Percentiles rank a stretch among this genome's conserved stretches.
Evolutionary conservation across 2,797 vertebrate genomes (phyloP).

Genomic region (Anableps anableps): DNA sequence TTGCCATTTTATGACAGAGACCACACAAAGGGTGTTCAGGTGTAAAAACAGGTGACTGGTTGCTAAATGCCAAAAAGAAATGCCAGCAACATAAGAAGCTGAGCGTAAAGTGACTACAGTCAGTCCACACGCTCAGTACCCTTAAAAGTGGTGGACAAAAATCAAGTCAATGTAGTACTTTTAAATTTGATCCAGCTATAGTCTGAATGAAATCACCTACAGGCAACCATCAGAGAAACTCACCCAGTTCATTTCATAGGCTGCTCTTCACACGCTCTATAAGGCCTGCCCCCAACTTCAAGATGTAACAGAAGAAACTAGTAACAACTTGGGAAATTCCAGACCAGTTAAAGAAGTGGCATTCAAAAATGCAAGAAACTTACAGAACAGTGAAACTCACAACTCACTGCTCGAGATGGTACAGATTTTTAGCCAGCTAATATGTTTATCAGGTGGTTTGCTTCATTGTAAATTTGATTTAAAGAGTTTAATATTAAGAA

Average conservation of each 20-base stretch:
- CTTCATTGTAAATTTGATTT: not conserved
- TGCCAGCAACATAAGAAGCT: not conserved
- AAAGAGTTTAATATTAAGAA: not conserved
- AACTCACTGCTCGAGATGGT: not conserved
- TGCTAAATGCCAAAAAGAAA: not conserved
- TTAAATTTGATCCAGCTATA: no score
- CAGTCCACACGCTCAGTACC: not conserved
- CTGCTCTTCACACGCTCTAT: not conserved
- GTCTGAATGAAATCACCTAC: no score
- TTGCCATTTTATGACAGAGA: not conserved
- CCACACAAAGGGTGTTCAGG: not conserved
- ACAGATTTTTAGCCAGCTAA: not conserved
- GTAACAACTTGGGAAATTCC: constrained; percentile 1
- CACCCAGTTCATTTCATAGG: not conserved
- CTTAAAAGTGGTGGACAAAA: not conserved
- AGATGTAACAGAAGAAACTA: not conserved
- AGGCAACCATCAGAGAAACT: not conserved
- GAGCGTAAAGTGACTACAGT: not conserved
- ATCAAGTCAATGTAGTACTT: not conserved
- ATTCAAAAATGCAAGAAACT: no score
- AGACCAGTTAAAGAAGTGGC: not conserved
- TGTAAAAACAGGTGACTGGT: not conserved
- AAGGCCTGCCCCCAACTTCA: not conserved
- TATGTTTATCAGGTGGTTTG: not conserved
- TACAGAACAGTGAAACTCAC: no score